These are phyloP conservation scores for Pterocles orientalis DNA, from an alignment of 2,113 vertebrate genomes.

Conservation along the genomic window DNA sequence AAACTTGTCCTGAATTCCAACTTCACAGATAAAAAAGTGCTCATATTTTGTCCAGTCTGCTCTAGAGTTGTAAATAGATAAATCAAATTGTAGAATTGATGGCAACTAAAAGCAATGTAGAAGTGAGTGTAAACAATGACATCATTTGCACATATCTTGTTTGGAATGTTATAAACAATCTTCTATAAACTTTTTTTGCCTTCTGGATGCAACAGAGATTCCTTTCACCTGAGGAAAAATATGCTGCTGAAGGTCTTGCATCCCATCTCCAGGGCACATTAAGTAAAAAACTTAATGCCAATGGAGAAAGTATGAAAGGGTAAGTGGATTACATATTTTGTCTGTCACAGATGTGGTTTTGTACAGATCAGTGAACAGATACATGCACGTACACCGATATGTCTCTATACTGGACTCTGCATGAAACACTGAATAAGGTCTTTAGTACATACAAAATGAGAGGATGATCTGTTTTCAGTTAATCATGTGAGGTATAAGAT, in stretches of 20 bases:
- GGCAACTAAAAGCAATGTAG: background rate
- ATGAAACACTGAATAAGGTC: background rate
- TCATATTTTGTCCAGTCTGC: background rate
- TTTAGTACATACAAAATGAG: background rate
- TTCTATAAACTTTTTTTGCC: background rate
- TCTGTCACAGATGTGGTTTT: background rate
- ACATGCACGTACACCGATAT: background rate
- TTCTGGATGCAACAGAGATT: constrained; percentile 60
- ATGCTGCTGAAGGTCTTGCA: constrained; percentile 69
- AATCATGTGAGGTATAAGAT: background rate
- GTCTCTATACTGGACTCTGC: background rate
- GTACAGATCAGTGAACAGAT: background rate
- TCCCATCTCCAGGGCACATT: background rate
- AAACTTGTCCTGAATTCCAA: background rate
- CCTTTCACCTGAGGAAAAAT: constrained; percentile 69
- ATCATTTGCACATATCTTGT: background rate
- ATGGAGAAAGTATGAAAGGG: background rate
- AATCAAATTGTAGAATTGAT: background rate
- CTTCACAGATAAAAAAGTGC: background rate
- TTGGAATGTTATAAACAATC: background rate
- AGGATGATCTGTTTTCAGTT: background rate
- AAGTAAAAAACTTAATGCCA: background rate
- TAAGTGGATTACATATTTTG: background rate
- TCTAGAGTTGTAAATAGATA: background rate
- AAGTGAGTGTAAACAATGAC: background rate